phyloP scores from a whole-genome alignment of 1,140 invertebrate genomes.

The Notospermus geniculatus region DNA sequence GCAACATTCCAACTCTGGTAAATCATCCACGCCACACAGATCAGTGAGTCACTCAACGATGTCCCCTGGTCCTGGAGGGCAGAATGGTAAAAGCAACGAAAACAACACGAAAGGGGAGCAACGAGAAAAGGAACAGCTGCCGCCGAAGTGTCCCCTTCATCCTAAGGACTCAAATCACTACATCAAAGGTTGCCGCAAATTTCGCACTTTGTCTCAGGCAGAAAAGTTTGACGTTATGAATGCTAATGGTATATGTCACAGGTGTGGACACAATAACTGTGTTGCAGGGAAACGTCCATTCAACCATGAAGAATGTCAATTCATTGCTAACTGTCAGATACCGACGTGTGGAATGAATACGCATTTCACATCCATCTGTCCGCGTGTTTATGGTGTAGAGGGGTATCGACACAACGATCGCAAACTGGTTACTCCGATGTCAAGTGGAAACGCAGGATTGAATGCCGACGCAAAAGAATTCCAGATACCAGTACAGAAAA shows the following conservation, averaged over 20 bases:
- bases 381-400: not conserved
- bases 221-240: not conserved
- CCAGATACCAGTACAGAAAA: not conserved
- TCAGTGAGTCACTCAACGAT: not conserved
- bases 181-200: not conserved
- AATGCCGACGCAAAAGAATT: not conserved
- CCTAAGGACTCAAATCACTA: not conserved
- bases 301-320: not conserved
- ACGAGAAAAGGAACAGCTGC: not conserved
- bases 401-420: not conserved
- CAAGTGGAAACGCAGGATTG: not conserved
- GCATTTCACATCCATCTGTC: not conserved
- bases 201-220: not conserved
- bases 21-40: no score
- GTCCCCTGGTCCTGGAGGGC: not conserved
- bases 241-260: not conserved
- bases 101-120: not conserved
- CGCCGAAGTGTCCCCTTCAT: not conserved
- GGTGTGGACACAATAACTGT: conserved; percentile 1
- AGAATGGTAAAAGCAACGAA: not conserved
- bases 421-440: not conserved
- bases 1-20: no score
- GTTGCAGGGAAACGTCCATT: not conserved
- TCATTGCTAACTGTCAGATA: not conserved
- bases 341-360: not conserved